Evolutionary conservation across 2,797 vertebrate species (phyloP).

Genomic region (Acropternis orthonyx): DNA sequence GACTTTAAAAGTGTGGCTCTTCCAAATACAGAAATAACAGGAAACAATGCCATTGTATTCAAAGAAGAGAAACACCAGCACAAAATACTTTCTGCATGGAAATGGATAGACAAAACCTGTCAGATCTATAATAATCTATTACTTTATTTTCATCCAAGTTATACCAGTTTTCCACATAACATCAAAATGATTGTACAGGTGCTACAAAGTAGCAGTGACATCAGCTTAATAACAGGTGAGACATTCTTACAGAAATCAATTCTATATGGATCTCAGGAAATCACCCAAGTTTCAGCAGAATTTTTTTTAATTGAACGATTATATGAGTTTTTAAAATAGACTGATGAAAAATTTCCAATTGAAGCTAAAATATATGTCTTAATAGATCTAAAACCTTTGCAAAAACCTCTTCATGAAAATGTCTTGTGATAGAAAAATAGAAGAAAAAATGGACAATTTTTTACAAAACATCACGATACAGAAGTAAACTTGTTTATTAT

Average conservation of each 20-base stretch:
- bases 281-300: background rate
- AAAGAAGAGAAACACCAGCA: background rate
- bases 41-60: background rate
- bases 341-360: background rate
- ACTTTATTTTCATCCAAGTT: background rate
- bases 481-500: background rate
- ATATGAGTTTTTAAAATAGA: background rate
- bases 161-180: background rate
- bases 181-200: background rate
- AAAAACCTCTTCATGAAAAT: background rate
- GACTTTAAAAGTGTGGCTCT: background rate
- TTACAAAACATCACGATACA: background rate
- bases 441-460: background rate
- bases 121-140: background rate
- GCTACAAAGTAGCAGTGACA: background rate
- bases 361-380: background rate
- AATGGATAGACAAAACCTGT: background rate
- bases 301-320: background rate
- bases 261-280: background rate
- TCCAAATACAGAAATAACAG: background rate
- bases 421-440: background rate
- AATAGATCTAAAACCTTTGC: background rate
- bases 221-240: background rate
- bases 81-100: background rate
- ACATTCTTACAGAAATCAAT: background rate